Base-by-base conservation (phyloP, 2,113 vertebrate species). In the Gopherus flavomarginatus region DNA sequence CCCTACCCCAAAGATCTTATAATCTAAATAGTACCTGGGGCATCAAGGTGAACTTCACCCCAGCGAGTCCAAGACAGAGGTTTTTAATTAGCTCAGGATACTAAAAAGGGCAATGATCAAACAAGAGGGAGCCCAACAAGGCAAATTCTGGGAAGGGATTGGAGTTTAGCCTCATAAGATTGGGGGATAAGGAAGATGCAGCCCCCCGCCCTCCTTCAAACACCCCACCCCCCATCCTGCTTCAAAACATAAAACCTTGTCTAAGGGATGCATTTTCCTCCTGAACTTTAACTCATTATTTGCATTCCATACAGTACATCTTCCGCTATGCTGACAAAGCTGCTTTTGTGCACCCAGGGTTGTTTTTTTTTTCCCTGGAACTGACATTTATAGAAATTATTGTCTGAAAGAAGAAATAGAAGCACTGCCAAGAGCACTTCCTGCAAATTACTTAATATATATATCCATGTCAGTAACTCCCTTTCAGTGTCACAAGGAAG, bases 341-440 rank as follows among this genome's bases (percentile, higher is more conserved):
- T 96, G 78, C n/a, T 93, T 87, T 94, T 97, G 86, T 92, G 54
- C 65, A n/a, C 42, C 82, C 59, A n/a, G 93, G 79, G 38, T 90
- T 96, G n/a, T 79, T 93, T 91, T 27, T 6, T 10, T 54, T 6
- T 12, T 50, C 11, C 12, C 83, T 92, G 75, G 93, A 50, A 21
- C 31, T 88, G 90, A 69, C 87, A 81, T 95, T 95, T 97, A 92
- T 93, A 84, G 94, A 83, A 80, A 87, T n/a, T 79, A 38, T 13
- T 90, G 65, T 92, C 49, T 19, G 88, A 92, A 69, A 92, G 42
- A 27, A n/a, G 81, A 92, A 95, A 88, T 21, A 27, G 29, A 65
- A 83, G 90, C 24, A 11, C 82, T 95, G 50, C 85, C 87, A 72
- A 92, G 86, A 96, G 84, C 86, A 87, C 59, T 94, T 97, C 90